Base-by-base conservation (phyloP, 1,140 invertebrate species). In the Pseudomyrmex pallidus region DNA sequence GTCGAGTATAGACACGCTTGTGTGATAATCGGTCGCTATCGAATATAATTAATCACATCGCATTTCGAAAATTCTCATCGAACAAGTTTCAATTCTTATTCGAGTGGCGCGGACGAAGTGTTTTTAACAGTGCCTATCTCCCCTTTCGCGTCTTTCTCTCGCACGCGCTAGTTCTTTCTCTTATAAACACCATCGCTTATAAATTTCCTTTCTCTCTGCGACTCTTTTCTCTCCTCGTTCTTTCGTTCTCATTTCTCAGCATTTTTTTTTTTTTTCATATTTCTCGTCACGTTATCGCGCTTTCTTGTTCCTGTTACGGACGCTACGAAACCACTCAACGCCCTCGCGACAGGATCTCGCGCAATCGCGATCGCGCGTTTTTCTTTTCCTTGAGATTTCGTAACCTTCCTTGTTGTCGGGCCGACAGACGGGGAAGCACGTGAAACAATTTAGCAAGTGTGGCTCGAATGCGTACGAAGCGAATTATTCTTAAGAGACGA, bases 31-130 rank as follows among this genome's bases (percentile, higher is more conserved):
- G 73, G 74, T 86, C 35, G 62, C 85, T 89, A 84, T 77, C 87
- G 85, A 88, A 84, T 89, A 89, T 88, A 89, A 88, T 89, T 85
- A 89, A 88, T 83, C 74, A 74, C 68, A 89, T 89, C 80, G 61
- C 82, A 68, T 86, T 77, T 50, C 85, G 62, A 82, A 89, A 67
- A 83, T 76, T 84, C 35, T 35, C 84, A 94, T 94, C 93, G 93
- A 94, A 94, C 93, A 93, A 94, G 93, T 93, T 94, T 94, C 93
- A 94, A 94, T 94, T 94, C 93, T 91, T 91, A 70, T 76, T 78
- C 78, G 88, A 91, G 91, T 84, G 88, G 89, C 89, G 86, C 85
- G 91, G 90, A 92, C 91, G 90, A 93, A 92, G 86, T 90, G 85
- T 84, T 83, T 88, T 73, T 80, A 77, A 70, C 78, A 85, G 77